phyloP scores from a whole-genome alignment of 2,797 vertebrate genomes.

The Vireo griseus region DNA sequence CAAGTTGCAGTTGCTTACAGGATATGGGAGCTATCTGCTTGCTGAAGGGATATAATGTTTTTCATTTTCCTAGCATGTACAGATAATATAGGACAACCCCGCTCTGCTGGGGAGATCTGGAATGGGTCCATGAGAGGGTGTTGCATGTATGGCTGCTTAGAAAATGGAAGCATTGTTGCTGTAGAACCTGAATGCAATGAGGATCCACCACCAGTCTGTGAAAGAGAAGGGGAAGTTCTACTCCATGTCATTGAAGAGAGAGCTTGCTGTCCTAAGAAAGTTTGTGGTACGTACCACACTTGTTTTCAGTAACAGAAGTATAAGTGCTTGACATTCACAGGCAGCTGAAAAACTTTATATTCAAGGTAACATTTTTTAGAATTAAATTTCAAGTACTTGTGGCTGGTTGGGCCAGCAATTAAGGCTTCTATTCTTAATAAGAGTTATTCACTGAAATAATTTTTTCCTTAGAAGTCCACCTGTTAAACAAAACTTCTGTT shows the following conservation, averaged over 20 bases:
- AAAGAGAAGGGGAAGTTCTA: constrained; percentile 89
- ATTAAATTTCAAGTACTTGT: not conserved
- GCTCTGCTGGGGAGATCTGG: constrained; percentile 88
- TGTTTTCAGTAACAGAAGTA: not conserved
- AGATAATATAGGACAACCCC: constrained; percentile 86
- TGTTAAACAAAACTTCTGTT: not conserved
- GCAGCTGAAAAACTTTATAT: not conserved
- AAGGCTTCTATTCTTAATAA: not conserved
- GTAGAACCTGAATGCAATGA: constrained; percentile 86
- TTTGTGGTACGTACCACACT: constrained; percentile 83
- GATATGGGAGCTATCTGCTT: not conserved
- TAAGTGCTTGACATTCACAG: not conserved
- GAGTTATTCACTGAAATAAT: not conserved
- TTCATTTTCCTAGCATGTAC: constrained; percentile 83
- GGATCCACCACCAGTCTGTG: constrained; percentile 79
- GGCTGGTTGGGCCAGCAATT: not conserved
- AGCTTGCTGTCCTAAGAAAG: constrained; percentile 89
- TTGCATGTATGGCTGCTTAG: constrained; percentile 88
- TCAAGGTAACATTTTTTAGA: not conserved
- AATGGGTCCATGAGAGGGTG: constrained; percentile 86
- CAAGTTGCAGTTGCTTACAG: not conserved
- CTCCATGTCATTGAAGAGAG: constrained; percentile 83
- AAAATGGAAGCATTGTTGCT: constrained; percentile 87
- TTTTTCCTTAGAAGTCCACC: not conserved
- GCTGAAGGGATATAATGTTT: not conserved